These are phyloP conservation scores for Haemorhous mexicanus DNA, from an alignment of 2,113 vertebrate genomes.

Conservation along the genomic window DNA sequence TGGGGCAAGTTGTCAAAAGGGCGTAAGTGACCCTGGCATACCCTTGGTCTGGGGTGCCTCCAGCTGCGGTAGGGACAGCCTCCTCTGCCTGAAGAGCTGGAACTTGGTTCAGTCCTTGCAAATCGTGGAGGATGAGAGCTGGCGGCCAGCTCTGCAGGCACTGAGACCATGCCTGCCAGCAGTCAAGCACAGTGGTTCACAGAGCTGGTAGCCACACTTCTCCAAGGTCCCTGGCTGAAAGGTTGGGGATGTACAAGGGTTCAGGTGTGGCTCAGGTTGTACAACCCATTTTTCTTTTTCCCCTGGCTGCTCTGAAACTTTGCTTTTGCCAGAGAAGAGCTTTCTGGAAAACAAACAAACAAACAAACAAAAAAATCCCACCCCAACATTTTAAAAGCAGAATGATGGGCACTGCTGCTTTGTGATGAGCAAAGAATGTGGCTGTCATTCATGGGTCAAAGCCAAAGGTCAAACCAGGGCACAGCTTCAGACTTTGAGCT, in stretches of 20 bases:
- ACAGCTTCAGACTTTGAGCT: not conserved
- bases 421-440: not conserved
- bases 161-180: not conserved
- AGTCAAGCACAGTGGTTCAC: not conserved
- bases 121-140: not conserved
- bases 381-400: not conserved
- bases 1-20: accelerated
- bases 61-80: accelerated
- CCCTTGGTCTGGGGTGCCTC: not conserved
- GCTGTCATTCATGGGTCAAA: not conserved
- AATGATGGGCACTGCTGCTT: not conserved
- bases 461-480: not conserved
- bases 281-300: not conserved
- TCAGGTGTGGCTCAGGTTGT: not conserved
- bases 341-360: not conserved
- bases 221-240: not conserved
- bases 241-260: not conserved
- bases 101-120: not conserved
- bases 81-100: not conserved
- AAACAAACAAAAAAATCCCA: too few species aligned
- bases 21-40: not conserved
- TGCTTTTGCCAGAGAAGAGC: not conserved
- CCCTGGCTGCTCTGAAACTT: not conserved
- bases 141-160: not conserved
- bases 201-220: not conserved